Evolutionary conservation across 1,140 invertebrate genomes (phyloP), one percentile per base, ranked within the genome.

Genomic region (Diachasmimorpha longicaudata): DNA sequence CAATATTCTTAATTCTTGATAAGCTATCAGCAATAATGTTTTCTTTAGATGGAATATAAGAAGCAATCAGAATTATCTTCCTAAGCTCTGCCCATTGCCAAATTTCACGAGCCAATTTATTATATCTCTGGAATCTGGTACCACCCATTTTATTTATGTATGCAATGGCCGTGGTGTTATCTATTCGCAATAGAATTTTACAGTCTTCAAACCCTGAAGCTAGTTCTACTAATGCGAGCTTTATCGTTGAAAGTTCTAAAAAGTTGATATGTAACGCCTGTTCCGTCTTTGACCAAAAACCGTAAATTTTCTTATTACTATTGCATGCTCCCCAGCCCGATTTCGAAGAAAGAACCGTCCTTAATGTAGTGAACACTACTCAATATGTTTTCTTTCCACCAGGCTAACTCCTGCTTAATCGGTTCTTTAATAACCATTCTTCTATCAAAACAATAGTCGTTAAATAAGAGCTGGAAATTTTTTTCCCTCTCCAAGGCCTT

Each of bases 91-190:
- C 36, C 75, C 70, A 72, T 9, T 72, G 11, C 70, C 70, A 77
- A 16, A 72, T 72, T 23, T 66, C 58, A 10, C 21, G 4, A 11
- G 75, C n/a, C 37, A 77, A 44, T 46, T 14, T 44, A 69, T 70
- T 69, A 5, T 48, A 44, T 31, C 23, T 46, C 31, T n/a, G 42
- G 44, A 69, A 75, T 31, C 37, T 58, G 0, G 69, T 66, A 13
- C 73, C 73, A 3, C 63, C 73, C 21, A 55, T 48, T 16, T 55
- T 39, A 44, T 75, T 70, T 31, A 75, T 70, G 39, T 76, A 76
- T 3, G 75, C 19, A 48, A 74, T 74, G 8, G 76, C 52, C 14
- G 76, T 74, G 10, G 44, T 78, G 63, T 78, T 75, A 55, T 78
- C 77, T 10, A 78, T 52, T 14, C 31, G 14, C n/a, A 78, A 23